phyloP scores from a whole-genome alignment of 1,140 invertebrate genomes.

The Luehdorfia chinensis region DNA sequence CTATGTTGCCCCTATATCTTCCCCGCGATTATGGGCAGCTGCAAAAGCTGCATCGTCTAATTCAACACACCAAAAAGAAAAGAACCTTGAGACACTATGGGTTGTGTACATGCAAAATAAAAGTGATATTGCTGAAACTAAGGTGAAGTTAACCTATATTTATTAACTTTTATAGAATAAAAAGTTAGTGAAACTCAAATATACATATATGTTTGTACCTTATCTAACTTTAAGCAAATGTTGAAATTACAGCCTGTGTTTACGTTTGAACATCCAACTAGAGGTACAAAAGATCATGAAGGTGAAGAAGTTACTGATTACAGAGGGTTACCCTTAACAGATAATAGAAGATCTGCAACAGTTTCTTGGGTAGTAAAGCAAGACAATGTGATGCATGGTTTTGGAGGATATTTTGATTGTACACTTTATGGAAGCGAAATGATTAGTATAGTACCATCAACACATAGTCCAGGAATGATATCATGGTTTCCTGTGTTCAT shows the following conservation, averaged over 20 bases:
- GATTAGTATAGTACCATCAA: constrained; percentile 93
- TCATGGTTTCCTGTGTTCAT: constrained; percentile 99
- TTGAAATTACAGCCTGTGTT: constrained; percentile 81
- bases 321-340: constrained; percentile 83
- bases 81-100: constrained; percentile 92
- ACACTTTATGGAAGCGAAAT: constrained; percentile 89
- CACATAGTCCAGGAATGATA: constrained; percentile 94
- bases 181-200: no score
- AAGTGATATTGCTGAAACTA: constrained; percentile 87
- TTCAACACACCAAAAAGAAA: constrained; percentile 38
- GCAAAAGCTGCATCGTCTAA: constrained; percentile 48
- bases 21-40: constrained; percentile 72
- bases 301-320: constrained; percentile 48
- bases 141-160: constrained; percentile 74
- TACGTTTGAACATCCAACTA: constrained; percentile 90
- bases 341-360: constrained; percentile 87
- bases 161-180: background rate
- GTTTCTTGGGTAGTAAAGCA: constrained; percentile 84
- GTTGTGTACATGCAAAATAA: constrained; percentile 96
- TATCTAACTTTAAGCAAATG: no score
- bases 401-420: constrained; percentile 97
- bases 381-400: constrained; percentile 92
- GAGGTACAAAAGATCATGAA: constrained; percentile 42
- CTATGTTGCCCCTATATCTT: constrained; percentile 89
- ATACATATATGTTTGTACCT: no score